Percentiles rank a stretch among this genome's conserved stretches.
Evolutionary conservation across 2,888 invertebrate species (phyloP).

Genomic region (Seira sanloemensis): DNA sequence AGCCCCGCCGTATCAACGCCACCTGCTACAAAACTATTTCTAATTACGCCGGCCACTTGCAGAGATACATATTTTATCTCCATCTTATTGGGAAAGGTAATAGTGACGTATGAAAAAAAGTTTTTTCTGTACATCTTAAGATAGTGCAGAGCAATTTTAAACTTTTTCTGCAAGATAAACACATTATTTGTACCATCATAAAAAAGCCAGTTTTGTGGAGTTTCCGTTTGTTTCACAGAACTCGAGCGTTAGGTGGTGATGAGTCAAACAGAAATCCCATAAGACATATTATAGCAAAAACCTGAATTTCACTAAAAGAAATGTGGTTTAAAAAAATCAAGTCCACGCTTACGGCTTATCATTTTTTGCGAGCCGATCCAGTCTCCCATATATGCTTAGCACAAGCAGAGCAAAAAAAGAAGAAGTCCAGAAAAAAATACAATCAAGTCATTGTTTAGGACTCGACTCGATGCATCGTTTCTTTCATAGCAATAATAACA

Average conservation of each 20-base stretch:
- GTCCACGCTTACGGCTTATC: neutral
- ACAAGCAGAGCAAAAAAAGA: neutral
- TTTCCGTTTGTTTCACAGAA: constrained; percentile 30
- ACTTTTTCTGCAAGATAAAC: too few relatives aligned
- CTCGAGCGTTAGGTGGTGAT: neutral
- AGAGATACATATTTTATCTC: too few relatives aligned
- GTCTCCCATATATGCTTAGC: neutral
- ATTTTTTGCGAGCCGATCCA: neutral
- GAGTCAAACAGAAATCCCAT: constrained; percentile 45
- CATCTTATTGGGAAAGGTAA: neutral
- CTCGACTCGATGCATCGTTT: neutral
- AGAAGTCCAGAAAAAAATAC: too few relatives aligned
- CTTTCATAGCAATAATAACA: too few relatives aligned
- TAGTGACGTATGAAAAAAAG: neutral
- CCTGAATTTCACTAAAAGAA: neutral
- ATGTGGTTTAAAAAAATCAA: too few relatives aligned
- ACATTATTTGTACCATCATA: too few relatives aligned
- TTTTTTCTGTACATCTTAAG: neutral
- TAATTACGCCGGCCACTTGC: neutral
- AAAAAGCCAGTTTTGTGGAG: constrained; percentile 46
- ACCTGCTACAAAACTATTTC: neutral
- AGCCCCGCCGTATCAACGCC: neutral
- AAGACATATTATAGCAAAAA: neutral
- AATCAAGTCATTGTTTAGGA: too few relatives aligned
- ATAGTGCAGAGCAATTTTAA: neutral